phyloP scores from a whole-genome alignment of 1,140 invertebrate genomes.

The Sycophila sp. region DNA sequence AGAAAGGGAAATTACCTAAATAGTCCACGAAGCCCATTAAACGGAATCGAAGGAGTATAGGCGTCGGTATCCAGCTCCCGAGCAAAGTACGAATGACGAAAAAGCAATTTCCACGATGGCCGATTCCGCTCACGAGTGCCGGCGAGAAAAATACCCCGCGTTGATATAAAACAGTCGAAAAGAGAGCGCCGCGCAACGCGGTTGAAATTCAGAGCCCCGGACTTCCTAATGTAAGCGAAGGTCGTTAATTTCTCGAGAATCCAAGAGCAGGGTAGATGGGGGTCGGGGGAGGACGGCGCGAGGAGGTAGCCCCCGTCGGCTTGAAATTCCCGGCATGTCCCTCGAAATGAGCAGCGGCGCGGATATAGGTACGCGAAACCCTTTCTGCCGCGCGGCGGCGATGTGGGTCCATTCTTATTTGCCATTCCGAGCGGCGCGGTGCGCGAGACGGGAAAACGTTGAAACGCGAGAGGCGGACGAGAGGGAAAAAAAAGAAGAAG shows the following conservation, averaged over 20 bases:
- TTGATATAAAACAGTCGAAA: not conserved
- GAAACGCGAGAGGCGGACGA: too few relatives aligned
- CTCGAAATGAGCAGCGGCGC: slow-evolving; percentile 5
- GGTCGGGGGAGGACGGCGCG: not conserved
- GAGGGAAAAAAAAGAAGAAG: too few relatives aligned
- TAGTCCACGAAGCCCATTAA: too few relatives aligned
- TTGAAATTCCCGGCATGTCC: slow-evolving; percentile 22
- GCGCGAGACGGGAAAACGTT: too few relatives aligned
- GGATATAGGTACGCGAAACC: too few relatives aligned
- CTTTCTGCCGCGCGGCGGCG: not conserved
- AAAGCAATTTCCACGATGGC: not conserved
- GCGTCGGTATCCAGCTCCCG: not conserved
- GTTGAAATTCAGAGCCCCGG: not conserved
- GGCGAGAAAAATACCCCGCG: not conserved
- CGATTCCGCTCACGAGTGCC: slow-evolving; percentile 10
- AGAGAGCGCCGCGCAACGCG: not conserved
- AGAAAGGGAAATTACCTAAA: too few relatives aligned
- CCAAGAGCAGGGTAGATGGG: not conserved
- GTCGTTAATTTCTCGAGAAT: slow-evolving; percentile 28
- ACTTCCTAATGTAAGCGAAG: not conserved
- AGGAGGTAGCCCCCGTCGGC: too few relatives aligned
- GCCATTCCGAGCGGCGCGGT: slow-evolving; percentile 38
- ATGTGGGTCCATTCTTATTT: slow-evolving; percentile 6
- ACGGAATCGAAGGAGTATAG: too few relatives aligned
- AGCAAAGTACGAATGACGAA: not conserved